Base-by-base conservation (phyloP, 2,888 invertebrate species). In the Lymantria dispar region DNA sequence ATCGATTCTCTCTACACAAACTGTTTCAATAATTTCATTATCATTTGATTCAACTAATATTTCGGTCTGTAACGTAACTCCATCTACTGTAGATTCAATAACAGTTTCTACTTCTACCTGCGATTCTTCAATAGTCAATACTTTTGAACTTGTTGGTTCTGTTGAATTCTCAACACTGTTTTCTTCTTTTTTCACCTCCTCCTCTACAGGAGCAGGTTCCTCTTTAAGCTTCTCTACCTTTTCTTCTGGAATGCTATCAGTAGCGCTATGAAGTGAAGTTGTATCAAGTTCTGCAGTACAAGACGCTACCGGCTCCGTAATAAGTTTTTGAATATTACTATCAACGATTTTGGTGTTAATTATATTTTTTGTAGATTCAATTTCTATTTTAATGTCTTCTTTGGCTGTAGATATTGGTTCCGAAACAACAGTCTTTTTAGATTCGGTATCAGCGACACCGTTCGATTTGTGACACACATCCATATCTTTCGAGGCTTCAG, bases 21-120 rank as follows among this genome's bases (percentile, higher is more conserved):
- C 47, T 47, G 69, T 68, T 44, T 74, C 74, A 56, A 65, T 70
- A 8, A 66, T 49, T 49, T 81, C 83, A 74, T 67, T 73, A 56
- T 76, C 78, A 78, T 80, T 80, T 43, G 81, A 74, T 70, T 90
- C 90, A 55, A 90, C 76, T 40, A 89, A 62, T 59, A 90, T 76
- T 76, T 90, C 89, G 44, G 90, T 91, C 65, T 87, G 78, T 74
- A 89, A 88, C 52, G 74, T 76, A 36, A 85, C 79, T 64, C 68
- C 70, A 22, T 81, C 80, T 39, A 58, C 61, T 42, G 53, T 52
- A 37, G 57, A 41, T 46, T 76, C 74, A 29, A 63, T 60, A 49
- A 56, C 58, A 45, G 60, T 65, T 48, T 69, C 40, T 8, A 33
- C 66, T 58, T 64, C 72, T 54, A 65, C 69, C 31, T 58, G 46